These are phyloP conservation scores for Gavialis gangeticus DNA, from an alignment of 2,113 vertebrate genomes.

Conservation along the genomic window DNA sequence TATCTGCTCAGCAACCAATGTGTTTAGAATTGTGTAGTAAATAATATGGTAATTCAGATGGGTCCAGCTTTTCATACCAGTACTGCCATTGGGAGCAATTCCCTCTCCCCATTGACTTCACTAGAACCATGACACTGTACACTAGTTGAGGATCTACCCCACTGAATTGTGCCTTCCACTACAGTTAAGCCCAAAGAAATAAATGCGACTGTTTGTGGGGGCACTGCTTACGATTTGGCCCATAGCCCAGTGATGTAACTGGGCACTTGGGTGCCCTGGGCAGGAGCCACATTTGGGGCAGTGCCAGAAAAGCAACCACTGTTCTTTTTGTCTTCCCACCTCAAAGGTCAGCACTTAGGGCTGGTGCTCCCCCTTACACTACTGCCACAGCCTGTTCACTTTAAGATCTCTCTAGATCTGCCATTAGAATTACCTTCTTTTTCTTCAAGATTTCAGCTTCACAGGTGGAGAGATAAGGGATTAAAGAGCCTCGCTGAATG, in stretches of 20 bases:
- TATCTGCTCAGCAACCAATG: not conserved
- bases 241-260: not conserved
- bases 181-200: not conserved
- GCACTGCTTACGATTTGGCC: not conserved
- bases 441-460: not conserved
- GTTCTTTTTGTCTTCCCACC: no score
- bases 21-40: not conserved
- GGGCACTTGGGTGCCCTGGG: no score
- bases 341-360: no score
- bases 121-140: not conserved
- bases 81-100: not conserved
- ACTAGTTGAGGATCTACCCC: not conserved
- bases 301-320: no score
- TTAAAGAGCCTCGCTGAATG: not conserved
- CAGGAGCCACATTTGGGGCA: no score
- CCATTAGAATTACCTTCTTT: not conserved
- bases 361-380: no score
- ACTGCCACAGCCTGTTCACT: no score
- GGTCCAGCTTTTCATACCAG: not conserved
- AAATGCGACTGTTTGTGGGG: not conserved
- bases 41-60: not conserved
- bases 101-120: not conserved
- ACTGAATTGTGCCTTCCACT: not conserved
- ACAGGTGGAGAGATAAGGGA: not conserved
- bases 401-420: not conserved